Base-by-base conservation (phyloP, 2,888 invertebrate species). In the Lasioglossum morio region DNA sequence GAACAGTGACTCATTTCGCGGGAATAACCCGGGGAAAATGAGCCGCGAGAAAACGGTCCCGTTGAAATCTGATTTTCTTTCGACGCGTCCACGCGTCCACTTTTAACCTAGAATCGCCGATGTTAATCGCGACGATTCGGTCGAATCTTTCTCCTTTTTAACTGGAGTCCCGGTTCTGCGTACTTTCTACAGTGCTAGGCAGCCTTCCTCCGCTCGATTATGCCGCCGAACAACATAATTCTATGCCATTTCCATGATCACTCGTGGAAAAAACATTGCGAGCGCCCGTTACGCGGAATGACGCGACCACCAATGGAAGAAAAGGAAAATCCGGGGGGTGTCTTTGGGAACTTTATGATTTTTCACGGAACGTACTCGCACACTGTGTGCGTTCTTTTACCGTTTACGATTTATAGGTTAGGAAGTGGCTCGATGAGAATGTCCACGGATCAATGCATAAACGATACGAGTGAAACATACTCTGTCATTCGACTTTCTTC, bases 1-100 rank as follows among this genome's bases (percentile, higher is more conserved):
- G 48, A 85, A 60, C 30, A 7, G 40, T 84, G 79, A 82, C 46
- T 85, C 78, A 82, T 14, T 72, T 82, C 80, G 57, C 19, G 70
- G 40, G 19, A 78, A 43, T 27, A 80, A 76, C 60, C 8, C 4
- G 37, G 23, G 23, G 23, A 69, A 23, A 34, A 63, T 8, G 19
- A 63, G 19, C 7, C 5, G 63, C 53, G n/a, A 53, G 48, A 53
- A 23, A 0, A 48, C 0, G 43, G 16, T 48, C 23, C 34, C 48
- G n/a, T 30, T n/a, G 2, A 48, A 34, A 53, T 34, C 16, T 0
- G 40, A 72, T 23, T 27, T 12, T 70, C 48, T 14, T 4, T 53
- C 14, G 19, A 37, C 23, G 63, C 12, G 63, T 30, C 37, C 4
- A 37, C 23, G 63, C 12, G 63, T 30, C 37, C 4, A 57, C 34